Conservation (phyloP, 2,797 vertebrate genomes). For the Rousettus madagascariensis region DNA sequence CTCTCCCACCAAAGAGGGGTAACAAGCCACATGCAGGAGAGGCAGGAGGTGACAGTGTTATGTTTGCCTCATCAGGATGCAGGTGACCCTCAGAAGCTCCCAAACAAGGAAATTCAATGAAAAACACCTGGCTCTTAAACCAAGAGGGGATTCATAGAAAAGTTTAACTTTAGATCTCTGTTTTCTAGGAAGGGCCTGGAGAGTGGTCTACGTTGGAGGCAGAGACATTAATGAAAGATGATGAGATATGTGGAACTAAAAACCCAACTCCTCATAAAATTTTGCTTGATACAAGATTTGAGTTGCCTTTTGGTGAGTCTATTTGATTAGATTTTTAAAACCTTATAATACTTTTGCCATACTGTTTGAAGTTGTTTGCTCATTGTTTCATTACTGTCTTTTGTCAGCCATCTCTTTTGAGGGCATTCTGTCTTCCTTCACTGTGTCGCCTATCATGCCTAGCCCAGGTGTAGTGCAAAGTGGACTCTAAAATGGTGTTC, state of each 20-base stretch:
- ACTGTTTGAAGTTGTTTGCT: conserved; percentile 14
- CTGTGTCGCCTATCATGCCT: background rate
- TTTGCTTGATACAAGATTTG: conserved; percentile 95
- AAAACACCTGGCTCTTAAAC: conserved; percentile 6
- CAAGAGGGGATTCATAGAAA: background rate
- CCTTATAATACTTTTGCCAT: background rate
- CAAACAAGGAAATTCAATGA: background rate
- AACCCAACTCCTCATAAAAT: conserved; percentile 94
- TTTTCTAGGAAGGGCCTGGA: conserved; percentile 93
- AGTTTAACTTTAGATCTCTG: conserved; percentile 62
- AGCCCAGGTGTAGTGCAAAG: background rate
- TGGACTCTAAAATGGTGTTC: background rate
- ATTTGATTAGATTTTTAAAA: conserved; percentile 55
- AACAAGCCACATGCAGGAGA: background rate
- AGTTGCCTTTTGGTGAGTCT: conserved; percentile 94
- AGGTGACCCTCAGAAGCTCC: conserved; percentile 16
- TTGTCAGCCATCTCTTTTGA: conserved; percentile 1
- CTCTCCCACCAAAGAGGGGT: background rate
- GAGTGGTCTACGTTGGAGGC: conserved; percentile 94
- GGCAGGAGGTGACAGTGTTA: background rate
- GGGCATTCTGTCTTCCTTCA: background rate
- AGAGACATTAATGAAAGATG: conserved; percentile 96
- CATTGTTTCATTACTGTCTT: background rate
- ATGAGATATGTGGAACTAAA: conserved; percentile 97
- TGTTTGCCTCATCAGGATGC: conserved; percentile 5